Conservation (phyloP, 2,797 vertebrate genomes). For the Balearica regulorum region DNA sequence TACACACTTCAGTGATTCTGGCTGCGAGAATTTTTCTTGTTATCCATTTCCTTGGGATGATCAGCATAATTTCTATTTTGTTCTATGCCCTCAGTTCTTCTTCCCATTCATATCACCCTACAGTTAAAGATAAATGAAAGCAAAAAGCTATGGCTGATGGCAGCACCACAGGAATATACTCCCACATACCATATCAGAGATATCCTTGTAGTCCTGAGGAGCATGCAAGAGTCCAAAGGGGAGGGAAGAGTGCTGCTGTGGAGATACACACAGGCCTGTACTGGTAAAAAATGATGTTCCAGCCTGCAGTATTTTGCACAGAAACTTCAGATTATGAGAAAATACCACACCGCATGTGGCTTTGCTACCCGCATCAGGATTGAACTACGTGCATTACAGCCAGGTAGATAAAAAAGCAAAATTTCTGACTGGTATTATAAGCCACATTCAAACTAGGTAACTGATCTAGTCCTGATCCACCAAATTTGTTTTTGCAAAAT, state of each 20-base stretch:
- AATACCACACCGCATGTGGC: background rate
- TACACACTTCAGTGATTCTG: background rate
- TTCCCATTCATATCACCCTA: background rate
- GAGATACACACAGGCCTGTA: background rate
- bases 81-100: background rate
- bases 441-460: background rate
- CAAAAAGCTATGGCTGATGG: background rate
- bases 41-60: background rate
- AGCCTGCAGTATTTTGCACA: background rate
- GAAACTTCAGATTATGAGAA: background rate
- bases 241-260: background rate
- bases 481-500: background rate
- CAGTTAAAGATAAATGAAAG: background rate
- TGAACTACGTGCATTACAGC: background rate
- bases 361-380: rapidly evolving
- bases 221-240: background rate
- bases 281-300: background rate
- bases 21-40: background rate
- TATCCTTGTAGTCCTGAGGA: background rate
- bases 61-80: background rate
- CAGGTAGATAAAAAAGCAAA: background rate
- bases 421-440: background rate
- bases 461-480: background rate
- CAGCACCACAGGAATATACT: background rate
- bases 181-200: rapidly evolving